Evolutionary conservation across 2,797 vertebrate genomes (phyloP).

Genomic region (Lepus townsendii): DNA sequence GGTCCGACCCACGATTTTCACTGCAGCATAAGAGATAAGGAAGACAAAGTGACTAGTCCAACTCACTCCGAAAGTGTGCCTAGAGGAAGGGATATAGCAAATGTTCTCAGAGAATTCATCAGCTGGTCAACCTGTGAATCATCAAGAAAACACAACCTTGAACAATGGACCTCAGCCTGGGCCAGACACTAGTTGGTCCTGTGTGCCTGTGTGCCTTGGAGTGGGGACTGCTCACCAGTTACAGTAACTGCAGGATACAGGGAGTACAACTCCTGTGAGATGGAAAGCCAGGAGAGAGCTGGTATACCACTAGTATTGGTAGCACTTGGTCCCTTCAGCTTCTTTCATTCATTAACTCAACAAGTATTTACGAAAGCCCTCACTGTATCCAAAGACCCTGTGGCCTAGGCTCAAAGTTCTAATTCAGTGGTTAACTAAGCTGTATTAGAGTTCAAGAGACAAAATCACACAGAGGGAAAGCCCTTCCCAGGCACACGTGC

Average conservation of each 20-base stretch:
- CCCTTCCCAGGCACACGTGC: fast-evolving
- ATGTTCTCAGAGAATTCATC: neutral
- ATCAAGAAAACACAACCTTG: slow-evolving; percentile 4
- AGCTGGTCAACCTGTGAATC: neutral
- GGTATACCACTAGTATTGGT: fast-evolving
- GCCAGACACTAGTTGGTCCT: neutral
- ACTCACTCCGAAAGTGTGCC: neutral
- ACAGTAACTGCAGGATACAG: fast-evolving
- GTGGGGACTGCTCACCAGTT: neutral
- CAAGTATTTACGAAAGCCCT: too few species aligned
- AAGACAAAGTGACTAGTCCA: neutral
- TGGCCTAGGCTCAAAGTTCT: neutral
- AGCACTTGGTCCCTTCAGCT: neutral
- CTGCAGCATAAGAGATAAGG: slow-evolving; percentile 28
- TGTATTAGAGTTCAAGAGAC: fast-evolving
- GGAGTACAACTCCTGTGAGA: neutral
- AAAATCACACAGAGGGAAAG: neutral
- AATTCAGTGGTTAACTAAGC: neutral
- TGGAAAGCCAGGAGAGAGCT: neutral
- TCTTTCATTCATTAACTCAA: neutral
- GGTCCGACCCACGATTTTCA: neutral
- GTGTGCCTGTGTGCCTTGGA: fast-evolving
- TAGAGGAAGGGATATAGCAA: neutral
- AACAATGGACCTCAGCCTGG: neutral
- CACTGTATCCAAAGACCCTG: fast-evolving